phyloP scores from a whole-genome alignment of 1,140 invertebrate genomes.

The Drosophila nasuta region DNA sequence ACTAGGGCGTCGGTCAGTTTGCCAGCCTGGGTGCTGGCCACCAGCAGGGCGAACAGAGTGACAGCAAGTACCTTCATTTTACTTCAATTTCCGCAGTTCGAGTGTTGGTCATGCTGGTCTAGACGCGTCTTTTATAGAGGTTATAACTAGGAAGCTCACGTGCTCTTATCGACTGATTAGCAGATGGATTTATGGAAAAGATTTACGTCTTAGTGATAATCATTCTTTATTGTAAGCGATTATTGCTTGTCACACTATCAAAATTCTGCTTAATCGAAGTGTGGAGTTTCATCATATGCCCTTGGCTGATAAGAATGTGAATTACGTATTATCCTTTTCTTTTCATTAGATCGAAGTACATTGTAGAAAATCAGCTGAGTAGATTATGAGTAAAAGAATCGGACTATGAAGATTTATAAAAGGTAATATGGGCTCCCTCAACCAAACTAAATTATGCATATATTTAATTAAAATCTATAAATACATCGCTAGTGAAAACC shows the following conservation, averaged over 20 bases:
- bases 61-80: slow-evolving; percentile 73
- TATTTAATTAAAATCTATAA: too few relatives aligned
- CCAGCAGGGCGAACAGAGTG: slow-evolving; percentile 46
- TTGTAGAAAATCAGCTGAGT: not conserved
- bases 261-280: slow-evolving; percentile 20
- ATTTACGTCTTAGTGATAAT: slow-evolving; percentile 10
- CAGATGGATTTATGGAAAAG: slow-evolving; percentile 61
- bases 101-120: slow-evolving; percentile 1
- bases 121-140: slow-evolving; percentile 44
- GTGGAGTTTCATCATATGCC: not conserved
- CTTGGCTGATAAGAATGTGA: not conserved
- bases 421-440: too few relatives aligned
- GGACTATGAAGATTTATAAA: too few relatives aligned
- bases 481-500: too few relatives aligned
- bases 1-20: slow-evolving; percentile 47
- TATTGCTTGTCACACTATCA: slow-evolving; percentile 4
- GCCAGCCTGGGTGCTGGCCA: slow-evolving; percentile 51
- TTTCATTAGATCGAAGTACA: not conserved
- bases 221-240: not conserved
- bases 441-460: too few relatives aligned
- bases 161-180: slow-evolving; percentile 49
- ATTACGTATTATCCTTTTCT: not conserved
- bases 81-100: not conserved
- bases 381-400: too few relatives aligned
- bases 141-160: slow-evolving; percentile 3